These are phyloP conservation scores for Cheilosia variabilis DNA, from an alignment of 2,888 invertebrate species.

Conservation along the genomic window DNA sequence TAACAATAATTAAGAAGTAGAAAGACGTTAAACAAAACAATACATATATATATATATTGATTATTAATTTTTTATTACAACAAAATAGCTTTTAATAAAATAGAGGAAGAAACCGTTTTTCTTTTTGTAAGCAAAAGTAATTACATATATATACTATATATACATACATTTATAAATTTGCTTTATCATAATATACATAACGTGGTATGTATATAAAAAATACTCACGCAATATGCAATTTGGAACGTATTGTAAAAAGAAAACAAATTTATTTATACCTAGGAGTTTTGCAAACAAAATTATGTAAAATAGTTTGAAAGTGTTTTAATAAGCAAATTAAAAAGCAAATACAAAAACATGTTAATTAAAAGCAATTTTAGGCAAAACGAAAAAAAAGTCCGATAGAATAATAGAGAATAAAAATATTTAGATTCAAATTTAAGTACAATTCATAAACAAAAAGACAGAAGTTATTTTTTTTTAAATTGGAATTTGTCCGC, in stretches of 20 bases:
- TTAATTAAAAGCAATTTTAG: conserved; percentile 59
- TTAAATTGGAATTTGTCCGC: neutral
- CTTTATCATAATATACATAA: conserved; percentile 55
- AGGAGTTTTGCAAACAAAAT: conserved; percentile 47
- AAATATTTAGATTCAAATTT: conserved; percentile 5
- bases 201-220: conserved; percentile 49
- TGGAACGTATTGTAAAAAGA: conserved; percentile 55
- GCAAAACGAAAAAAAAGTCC: conserved; percentile 32
- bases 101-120: conserved; percentile 41
- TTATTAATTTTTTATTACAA: conserved; percentile 72
- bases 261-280: conserved; percentile 59
- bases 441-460: neutral
- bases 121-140: conserved; percentile 64
- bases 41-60: conserved; percentile 64
- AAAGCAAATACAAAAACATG: conserved; percentile 24
- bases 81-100: conserved; percentile 74
- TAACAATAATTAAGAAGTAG: conserved; percentile 74
- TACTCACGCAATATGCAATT: conserved; percentile 62
- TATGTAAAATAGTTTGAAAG: conserved; percentile 53
- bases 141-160: conserved; percentile 64
- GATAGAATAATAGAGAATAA: conserved; percentile 6
- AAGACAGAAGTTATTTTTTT: neutral
- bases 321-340: conserved; percentile 20
- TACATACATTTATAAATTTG: conserved; percentile 71
- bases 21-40: conserved; percentile 76